Evolutionary conservation across 2,888 invertebrate species (phyloP), one percentile per base, ranked within the genome.

Genomic region (Dicyrtomina minuta): DNA sequence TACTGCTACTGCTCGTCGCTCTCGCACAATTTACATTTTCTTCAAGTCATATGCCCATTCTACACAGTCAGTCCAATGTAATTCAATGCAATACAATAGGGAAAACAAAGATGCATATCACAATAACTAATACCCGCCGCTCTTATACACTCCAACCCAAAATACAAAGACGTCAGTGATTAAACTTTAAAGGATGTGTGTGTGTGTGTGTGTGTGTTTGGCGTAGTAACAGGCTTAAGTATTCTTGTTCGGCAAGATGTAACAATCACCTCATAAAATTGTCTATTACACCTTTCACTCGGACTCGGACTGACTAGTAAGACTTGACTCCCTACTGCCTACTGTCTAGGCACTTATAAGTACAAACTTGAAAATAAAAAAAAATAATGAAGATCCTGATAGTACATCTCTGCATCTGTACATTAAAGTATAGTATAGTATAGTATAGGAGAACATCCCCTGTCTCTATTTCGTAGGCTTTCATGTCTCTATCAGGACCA

Each of bases 241-340:
- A 12, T 17, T 51, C 51, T 20, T 51, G 51, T 51, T 51, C 22
- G 22, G 22, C 51, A 20, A 22, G 20, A 20, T 51, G 51, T 51
- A 55, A 55, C 15, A 55, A 55, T 55, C 55, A 55, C 55, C 17
- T 55, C 55, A 55, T 55, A 55, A 55, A 55, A 55, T 26, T 55
- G 55, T 55, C 24, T 55, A 12, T 33, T 55, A 12, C 12, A 55
- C n/a, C 51, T 55, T 27, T 55, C 24, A 24, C 17, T 51, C 10
- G 20, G 22, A 17, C 17, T 51, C 51, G n/a, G 51, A 17, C 17
- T 22, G 20, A n/a, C 12, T 17, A 17, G 17, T 20, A 51, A 17
- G 51, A n/a, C n/a, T n/a, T n/a, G n/a, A n/a, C n/a, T n/a, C n/a
- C n/a, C n/a, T n/a, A n/a, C n/a, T 51, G 8, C 33, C 33, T 33